Percentiles rank a stretch among this genome's conserved stretches.
phyloP scores from a whole-genome alignment of 1,140 invertebrate genomes.

The Dryas iulia region DNA sequence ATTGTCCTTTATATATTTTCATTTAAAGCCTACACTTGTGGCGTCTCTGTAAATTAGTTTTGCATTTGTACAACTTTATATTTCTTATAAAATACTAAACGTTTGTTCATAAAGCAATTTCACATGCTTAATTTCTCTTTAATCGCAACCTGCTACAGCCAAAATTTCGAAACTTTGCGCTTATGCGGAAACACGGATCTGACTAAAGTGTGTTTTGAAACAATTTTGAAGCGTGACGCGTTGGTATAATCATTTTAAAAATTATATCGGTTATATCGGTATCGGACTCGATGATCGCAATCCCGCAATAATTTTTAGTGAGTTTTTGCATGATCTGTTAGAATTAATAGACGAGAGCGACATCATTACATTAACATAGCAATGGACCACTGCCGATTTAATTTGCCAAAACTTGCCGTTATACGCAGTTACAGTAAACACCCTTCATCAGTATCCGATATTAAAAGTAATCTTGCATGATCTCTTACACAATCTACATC shows the following conservation, averaged over 20 bases:
- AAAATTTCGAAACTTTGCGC: constrained; percentile 48
- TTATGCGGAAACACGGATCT: constrained; percentile 48
- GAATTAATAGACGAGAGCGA: constrained; percentile 31
- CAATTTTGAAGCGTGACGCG: constrained; percentile 7
- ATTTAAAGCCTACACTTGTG: constrained; percentile 65
- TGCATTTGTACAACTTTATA: constrained; percentile 59
- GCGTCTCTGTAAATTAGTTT: constrained; percentile 68
- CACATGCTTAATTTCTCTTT: constrained; percentile 69
- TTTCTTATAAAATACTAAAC: constrained; percentile 55
- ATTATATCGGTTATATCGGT: constrained; percentile 27
- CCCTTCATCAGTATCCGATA: constrained; percentile 32
- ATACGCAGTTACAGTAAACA: constrained; percentile 28
- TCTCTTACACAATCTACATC: not conserved
- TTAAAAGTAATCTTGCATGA: constrained; percentile 16
- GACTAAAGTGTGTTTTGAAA: constrained; percentile 31
- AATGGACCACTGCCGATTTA: constrained; percentile 25
- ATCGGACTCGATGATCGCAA: constrained; percentile 73
- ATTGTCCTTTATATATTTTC: constrained; percentile 46
- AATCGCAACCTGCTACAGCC: constrained; percentile 62
- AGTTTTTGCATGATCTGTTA: constrained; percentile 62
- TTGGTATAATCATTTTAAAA: not conserved
- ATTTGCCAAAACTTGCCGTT: constrained; percentile 26
- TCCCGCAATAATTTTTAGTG: constrained; percentile 62
- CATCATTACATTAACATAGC: constrained; percentile 26
- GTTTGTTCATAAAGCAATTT: constrained; percentile 53